A percentile compares a stretch with the other conserved stretches of the same genome.
Evolutionary conservation across 2,797 vertebrate genomes (phyloP).

Genomic region (Lophotriccus pileatus): DNA sequence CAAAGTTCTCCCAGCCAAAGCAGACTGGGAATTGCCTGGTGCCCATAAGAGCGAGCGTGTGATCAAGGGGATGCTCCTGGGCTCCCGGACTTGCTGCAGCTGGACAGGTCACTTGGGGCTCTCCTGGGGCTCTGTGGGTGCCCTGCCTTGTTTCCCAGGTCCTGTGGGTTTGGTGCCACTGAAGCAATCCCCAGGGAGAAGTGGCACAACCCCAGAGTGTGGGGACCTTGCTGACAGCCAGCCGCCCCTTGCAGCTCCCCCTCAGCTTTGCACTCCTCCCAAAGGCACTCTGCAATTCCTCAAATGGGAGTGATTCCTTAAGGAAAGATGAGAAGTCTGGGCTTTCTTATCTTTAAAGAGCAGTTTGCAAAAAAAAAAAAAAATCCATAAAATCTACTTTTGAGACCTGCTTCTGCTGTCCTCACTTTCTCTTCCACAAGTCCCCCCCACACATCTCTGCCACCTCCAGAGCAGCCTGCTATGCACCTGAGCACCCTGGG

Average conservation of each 20-base stretch:
- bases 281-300: background rate
- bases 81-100: accelerated
- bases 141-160: background rate
- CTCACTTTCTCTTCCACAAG: background rate
- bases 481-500: accelerated
- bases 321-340: background rate
- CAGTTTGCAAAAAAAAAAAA: background rate
- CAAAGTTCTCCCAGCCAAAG: background rate
- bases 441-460: background rate
- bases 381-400: background rate
- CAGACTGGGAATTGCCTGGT: background rate
- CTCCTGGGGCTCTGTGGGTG: background rate
- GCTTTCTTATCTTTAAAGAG: background rate
- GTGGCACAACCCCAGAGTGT: accelerated
- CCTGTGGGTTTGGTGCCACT: accelerated
- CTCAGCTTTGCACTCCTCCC: background rate
- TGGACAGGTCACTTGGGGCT: background rate
- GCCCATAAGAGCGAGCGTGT: accelerated
- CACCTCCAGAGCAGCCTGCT: background rate
- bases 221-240: background rate
- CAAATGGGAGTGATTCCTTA: background rate
- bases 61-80: background rate
- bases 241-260: background rate
- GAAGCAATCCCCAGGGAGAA: background rate
- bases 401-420: background rate